Evolutionary conservation across 2,888 invertebrate genomes (phyloP).

Genomic region (Polyommatus icarus): DNA sequence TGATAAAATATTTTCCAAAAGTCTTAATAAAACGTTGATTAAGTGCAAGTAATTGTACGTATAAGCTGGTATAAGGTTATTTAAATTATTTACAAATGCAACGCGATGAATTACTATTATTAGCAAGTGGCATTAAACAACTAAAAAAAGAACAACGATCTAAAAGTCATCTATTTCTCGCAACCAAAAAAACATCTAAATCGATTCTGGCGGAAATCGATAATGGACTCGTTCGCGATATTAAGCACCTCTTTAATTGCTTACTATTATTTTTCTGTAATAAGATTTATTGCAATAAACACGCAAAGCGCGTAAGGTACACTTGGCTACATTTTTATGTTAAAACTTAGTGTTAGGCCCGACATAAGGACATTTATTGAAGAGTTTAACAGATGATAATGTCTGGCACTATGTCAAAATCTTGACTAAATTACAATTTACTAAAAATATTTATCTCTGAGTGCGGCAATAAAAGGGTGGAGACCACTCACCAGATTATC

Average conservation of each 20-base stretch:
- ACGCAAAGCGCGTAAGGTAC: conserved; percentile 26
- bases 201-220: conserved; percentile 24
- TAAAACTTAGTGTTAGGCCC: background rate
- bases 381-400: too few species aligned
- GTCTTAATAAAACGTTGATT: too few species aligned
- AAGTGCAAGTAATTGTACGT: too few species aligned
- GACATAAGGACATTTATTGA: too few species aligned
- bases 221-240: conserved; percentile 22
- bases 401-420: too few species aligned
- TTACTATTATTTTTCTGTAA: conserved; percentile 25
- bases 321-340: background rate
- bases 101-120: background rate
- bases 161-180: background rate
- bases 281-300: conserved; percentile 28
- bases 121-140: background rate
- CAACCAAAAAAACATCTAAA: conserved; percentile 10
- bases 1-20: too few species aligned
- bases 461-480: too few species aligned
- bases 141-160: background rate
- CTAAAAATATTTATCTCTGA: too few species aligned
- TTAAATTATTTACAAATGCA: background rate
- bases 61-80: too few species aligned
- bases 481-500: too few species aligned
- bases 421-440: too few species aligned
- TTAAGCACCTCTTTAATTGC: conserved; percentile 23